A percentile compares a stretch with the other conserved stretches of the same genome.
Conservation (phyloP, 1,140 invertebrate species). For the Oreohelix idahoensis region DNA sequence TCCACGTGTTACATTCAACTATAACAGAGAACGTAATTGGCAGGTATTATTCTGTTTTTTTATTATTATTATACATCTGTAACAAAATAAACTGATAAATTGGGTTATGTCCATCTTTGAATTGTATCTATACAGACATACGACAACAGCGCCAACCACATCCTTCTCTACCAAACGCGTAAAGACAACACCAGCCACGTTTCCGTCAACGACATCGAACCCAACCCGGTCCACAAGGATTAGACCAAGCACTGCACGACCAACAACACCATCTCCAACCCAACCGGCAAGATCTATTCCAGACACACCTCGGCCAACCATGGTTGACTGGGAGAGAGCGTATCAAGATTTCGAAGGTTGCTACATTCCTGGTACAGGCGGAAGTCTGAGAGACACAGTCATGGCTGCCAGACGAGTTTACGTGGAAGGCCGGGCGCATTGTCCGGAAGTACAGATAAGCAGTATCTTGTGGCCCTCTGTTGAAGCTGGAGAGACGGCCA, state of each 20-base stretch:
- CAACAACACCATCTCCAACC: slow-evolving; percentile 19
- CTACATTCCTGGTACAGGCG: slow-evolving; percentile 24
- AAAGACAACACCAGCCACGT: background rate
- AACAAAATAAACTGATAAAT: too few relatives aligned
- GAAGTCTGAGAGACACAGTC: background rate
- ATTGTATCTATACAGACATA: background rate
- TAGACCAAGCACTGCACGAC: background rate
- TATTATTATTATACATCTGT: too few relatives aligned
- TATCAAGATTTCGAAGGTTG: slow-evolving; percentile 26
- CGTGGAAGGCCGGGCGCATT: background rate
- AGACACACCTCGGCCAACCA: background rate
- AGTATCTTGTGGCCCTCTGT: slow-evolving; percentile 77
- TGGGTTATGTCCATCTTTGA: too few relatives aligned
- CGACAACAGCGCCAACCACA: background rate
- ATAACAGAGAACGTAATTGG: too few relatives aligned
- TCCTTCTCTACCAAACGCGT: background rate
- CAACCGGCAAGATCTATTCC: background rate
- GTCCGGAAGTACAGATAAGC: slow-evolving; percentile 18
- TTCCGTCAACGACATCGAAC: background rate
- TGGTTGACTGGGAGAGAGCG: slow-evolving; percentile 6
- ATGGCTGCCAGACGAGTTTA: slow-evolving; percentile 24
- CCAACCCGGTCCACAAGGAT: background rate
- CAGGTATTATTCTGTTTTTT: too few relatives aligned
- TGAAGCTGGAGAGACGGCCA: background rate
- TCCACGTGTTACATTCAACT: too few relatives aligned